These are phyloP conservation scores for Indri indri DNA, from an alignment of 2,113 vertebrate genomes.

Conservation along the genomic window DNA sequence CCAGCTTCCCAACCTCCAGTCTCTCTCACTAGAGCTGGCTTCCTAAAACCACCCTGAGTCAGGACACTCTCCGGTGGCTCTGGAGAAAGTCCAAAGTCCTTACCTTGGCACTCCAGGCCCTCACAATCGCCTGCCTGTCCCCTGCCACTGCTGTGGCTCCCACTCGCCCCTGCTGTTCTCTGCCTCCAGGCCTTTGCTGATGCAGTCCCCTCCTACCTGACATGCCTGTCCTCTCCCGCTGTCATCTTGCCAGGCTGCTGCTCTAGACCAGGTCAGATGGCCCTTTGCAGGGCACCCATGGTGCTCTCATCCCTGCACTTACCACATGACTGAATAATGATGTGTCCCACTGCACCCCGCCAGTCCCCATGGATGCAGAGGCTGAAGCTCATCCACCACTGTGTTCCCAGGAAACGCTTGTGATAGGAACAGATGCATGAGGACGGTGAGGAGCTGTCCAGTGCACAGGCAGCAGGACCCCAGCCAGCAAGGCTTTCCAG, in stretches of 20 bases:
- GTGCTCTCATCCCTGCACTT: no score
- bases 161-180: accelerated
- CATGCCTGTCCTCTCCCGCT: no score
- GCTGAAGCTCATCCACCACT: background rate
- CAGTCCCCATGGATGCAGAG: background rate
- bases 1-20: background rate
- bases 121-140: background rate
- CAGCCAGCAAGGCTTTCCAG: background rate
- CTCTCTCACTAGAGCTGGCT: background rate
- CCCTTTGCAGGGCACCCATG: background rate
- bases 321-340: background rate
- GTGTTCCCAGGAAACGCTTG: background rate
- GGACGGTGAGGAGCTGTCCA: background rate
- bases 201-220: background rate
- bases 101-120: background rate
- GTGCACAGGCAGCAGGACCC: background rate
- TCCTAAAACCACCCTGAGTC: background rate
- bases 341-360: background rate
- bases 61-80: background rate
- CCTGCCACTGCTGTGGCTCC: background rate
- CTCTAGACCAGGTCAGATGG: background rate
- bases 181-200: background rate
- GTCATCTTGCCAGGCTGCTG: background rate
- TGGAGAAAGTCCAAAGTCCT: background rate
- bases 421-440: background rate